A percentile compares a stretch with the other conserved stretches of the same genome.
phyloP scores from a whole-genome alignment of 1,140 invertebrate genomes.

The Anthonomus grandis region DNA sequence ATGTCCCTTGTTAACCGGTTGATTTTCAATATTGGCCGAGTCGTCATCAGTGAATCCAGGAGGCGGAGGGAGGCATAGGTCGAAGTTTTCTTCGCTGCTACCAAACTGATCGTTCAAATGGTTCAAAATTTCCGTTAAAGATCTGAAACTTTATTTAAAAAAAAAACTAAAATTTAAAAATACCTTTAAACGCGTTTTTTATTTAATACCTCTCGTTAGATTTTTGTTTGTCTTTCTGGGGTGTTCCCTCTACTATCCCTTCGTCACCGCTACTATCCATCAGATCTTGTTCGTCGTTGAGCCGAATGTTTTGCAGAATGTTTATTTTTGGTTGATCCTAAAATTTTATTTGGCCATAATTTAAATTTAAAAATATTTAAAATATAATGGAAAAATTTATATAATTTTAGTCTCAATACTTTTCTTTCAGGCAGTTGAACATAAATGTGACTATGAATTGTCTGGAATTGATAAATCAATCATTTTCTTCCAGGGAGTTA shows the following conservation, averaged over 20 bases:
- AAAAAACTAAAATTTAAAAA: conserved; percentile 2
- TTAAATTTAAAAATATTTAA: conserved; percentile 21
- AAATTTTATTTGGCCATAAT: conserved; percentile 17
- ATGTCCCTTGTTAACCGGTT: neutral
- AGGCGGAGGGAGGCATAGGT: conserved; percentile 20
- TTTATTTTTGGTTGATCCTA: conserved; percentile 12
- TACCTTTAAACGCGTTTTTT: conserved; percentile 7
- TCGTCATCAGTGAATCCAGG: conserved; percentile 25
- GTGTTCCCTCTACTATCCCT: conserved; percentile 38
- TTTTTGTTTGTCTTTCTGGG: conserved; percentile 30
- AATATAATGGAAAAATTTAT: conserved; percentile 14
- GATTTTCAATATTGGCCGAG: neutral
- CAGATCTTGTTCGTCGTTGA: neutral
- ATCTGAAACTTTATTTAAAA: neutral
- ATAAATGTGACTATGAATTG: too few relatives aligned
- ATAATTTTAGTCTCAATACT: neutral
- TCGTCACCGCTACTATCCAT: conserved; percentile 25
- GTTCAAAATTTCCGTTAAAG: neutral
- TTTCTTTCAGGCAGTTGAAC: neutral
- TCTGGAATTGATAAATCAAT: too few relatives aligned
- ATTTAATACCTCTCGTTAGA: conserved; percentile 11
- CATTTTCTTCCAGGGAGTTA: too few relatives aligned
- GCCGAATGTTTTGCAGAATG: conserved; percentile 30
- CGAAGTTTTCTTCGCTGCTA: neutral
- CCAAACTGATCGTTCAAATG: neutral